Base-by-base conservation (phyloP, 2,797 vertebrate species). In the Coregonus ussuriensis region DNA sequence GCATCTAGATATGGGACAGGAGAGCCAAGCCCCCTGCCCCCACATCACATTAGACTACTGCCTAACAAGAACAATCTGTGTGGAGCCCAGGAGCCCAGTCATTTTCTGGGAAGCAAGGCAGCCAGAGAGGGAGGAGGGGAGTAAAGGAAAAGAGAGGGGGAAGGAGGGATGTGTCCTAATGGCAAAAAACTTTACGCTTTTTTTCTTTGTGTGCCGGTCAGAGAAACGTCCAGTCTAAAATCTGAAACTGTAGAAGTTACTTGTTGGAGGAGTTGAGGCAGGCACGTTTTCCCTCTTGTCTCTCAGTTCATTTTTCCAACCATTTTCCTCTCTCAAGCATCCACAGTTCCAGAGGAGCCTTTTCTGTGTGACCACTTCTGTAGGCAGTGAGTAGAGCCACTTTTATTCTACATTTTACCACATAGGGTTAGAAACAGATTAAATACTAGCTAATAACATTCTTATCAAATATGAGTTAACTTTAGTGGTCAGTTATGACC, bases 11-110 rank as follows among this genome's bases (percentile, higher is more conserved):
- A 76, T 62, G 56, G 82, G 59, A 81, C 85, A 83, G 79, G 81
- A 84, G 87, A 77, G 51, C 41, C 65, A 63, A 81, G 72, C 82
- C 79, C 90, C 89, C 90, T 87, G 84, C 89, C 90, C 90, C 90
- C 91, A 90, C 89, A 77, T 91, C 94, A 91, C 93, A 87, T 85
- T 84, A 91, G 94, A 91, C 86, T 87, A 25, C 86, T 89, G 90
- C 88, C 87, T 96, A 97, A 98, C 95, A 91, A 96, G 95, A 97
- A 96, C 96, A 96, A 96, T 96, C 96, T 97, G 97, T 93, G 90
- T 88, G 81, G 77, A 88, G 87, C 81, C 83, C 71, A 0, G 72
- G 56, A 83, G 78, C 83, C 52, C 90, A 88, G 85, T 88, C 84
- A 76, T 82, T 85, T 82, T 81, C 6, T 41, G 76, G 81, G 76